These are phyloP conservation scores for Boleophthalmus pectinirostris DNA, from an alignment of 2,113 vertebrate species.

Conservation along the genomic window DNA sequence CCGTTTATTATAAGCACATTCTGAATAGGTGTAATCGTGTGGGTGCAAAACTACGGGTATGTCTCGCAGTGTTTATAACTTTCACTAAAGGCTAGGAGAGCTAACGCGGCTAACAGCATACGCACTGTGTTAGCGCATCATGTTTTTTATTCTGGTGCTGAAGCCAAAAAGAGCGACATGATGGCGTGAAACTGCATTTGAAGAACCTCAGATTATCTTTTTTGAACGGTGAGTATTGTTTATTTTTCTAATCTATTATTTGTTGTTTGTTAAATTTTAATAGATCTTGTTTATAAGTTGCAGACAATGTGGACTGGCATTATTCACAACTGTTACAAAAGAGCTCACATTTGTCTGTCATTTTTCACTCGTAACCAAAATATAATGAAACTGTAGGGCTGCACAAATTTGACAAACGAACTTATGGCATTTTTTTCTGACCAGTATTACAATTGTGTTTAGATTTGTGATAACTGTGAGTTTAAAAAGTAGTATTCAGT, in stretches of 20 bases:
- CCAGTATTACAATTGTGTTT: too few relatives aligned
- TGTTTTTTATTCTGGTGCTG: slow-evolving; percentile 65
- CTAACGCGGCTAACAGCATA: slow-evolving; percentile 13
- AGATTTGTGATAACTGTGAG: too few relatives aligned
- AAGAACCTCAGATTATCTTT: slow-evolving; percentile 18
- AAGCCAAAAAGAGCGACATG: slow-evolving; percentile 51
- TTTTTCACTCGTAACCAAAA: too few relatives aligned
- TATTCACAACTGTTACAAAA: background rate
- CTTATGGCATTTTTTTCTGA: too few relatives aligned
- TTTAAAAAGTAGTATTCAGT: too few relatives aligned
- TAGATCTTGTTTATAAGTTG: background rate
- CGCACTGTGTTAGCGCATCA: slow-evolving; percentile 51
- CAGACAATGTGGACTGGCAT: background rate
- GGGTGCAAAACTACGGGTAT: background rate
- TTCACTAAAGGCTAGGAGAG: background rate
- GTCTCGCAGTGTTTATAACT: background rate
- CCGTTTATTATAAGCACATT: background rate
- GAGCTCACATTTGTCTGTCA: too few relatives aligned
- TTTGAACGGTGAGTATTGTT: slow-evolving; percentile 38
- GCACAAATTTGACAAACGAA: too few relatives aligned
- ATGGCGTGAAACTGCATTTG: slow-evolving; percentile 50
- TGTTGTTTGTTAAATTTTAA: background rate
- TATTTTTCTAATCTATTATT: background rate
- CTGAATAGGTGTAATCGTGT: background rate
- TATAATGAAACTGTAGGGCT: too few relatives aligned